Percentiles rank a stretch among this genome's conserved stretches.
These are phyloP conservation scores for Aleiodes alternator DNA, from an alignment of 2,888 invertebrate species.

Conservation along the genomic window DNA sequence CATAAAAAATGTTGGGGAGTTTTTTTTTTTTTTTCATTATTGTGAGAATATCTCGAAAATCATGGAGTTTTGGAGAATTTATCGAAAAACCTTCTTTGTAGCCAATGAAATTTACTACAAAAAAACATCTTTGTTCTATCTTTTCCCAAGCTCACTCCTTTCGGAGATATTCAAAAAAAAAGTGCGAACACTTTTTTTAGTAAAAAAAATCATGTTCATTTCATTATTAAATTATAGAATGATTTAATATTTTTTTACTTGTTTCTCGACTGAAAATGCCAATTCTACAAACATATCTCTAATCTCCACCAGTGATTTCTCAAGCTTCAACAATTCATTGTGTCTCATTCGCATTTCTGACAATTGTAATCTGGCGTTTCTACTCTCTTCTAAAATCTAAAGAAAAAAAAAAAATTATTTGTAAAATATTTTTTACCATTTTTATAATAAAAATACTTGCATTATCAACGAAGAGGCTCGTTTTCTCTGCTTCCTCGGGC, in stretches of 20 bases:
- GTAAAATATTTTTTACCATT: background rate
- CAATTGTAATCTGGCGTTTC: constrained; percentile 84
- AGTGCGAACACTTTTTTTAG: too few relatives aligned
- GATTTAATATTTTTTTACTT: constrained; percentile 75
- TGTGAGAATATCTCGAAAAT: too few relatives aligned
- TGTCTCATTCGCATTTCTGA: constrained; percentile 89
- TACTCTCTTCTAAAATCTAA: constrained; percentile 90
- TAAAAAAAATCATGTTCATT: too few relatives aligned
- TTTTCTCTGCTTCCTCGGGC: constrained; percentile 71
- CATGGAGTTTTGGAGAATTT: too few relatives aligned
- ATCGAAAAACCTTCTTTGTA: too few relatives aligned
- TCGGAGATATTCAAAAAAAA: too few relatives aligned
- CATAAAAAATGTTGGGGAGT: too few relatives aligned
- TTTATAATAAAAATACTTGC: constrained; percentile 68
- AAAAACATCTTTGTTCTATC: too few relatives aligned
- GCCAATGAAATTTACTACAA: too few relatives aligned
- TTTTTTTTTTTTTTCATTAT: too few relatives aligned
- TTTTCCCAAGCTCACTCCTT: too few relatives aligned
- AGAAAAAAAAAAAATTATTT: constrained; percentile 47
- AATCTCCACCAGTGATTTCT: constrained; percentile 86
- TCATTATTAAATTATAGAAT: too few relatives aligned
- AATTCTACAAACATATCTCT: constrained; percentile 90
- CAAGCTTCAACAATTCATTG: constrained; percentile 87
- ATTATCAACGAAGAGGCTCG: constrained; percentile 77
- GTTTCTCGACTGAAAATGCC: constrained; percentile 86